Evolutionary conservation across 30 jellyfish, hydroid and myxozoan genomes (phyloP), one percentile per base, ranked within the genome.

Genomic region (Turritopsis dohrnii): DNA sequence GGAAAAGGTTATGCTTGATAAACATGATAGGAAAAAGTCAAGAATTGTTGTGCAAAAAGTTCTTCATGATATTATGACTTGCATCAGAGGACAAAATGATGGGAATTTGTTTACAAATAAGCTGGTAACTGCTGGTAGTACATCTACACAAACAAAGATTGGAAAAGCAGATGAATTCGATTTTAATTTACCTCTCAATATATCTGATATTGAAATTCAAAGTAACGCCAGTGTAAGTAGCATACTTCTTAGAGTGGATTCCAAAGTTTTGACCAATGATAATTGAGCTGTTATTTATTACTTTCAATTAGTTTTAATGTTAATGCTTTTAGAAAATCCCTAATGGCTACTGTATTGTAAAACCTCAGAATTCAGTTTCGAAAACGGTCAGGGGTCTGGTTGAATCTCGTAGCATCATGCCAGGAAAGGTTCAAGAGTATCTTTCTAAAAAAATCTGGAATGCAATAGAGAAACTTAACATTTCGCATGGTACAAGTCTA

Each of bases 41-140:
- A 66, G 76, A 66, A 66, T n/a, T n/a, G 29, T 66, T 66, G 76
- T 66, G 8, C 76, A 66, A 17, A 25, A 25, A n/a, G 27, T 66
- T 21, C 76, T 66, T 66, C 5, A 25, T n/a, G 29, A 66, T 21
- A 66, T 66, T 3, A 66, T 66, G 76, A 25, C 8, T 21, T 1
- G 17, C 76, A 25, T 66, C 29, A 66, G 29, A n/a, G 18, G 17
- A 3, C 76, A 66, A 25, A 21, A 7, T 3, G 8, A 66, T 25
- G 76, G 76, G 17, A 25, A 66, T 25, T 66, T 66, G 76, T 66
- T n/a, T 25, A n/a, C 76, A n/a, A 17, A 7, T 3, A 66, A 17
- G 16, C 28, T 66, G 29, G 29, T n/a, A 66, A 25, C 76, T 66
- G 76, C 76, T 66, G 76, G 76, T n/a, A 66, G 76, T 17, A 66